These are phyloP conservation scores for Euphydryas editha DNA, from an alignment of 2,888 invertebrate species.

Conservation along the genomic window DNA sequence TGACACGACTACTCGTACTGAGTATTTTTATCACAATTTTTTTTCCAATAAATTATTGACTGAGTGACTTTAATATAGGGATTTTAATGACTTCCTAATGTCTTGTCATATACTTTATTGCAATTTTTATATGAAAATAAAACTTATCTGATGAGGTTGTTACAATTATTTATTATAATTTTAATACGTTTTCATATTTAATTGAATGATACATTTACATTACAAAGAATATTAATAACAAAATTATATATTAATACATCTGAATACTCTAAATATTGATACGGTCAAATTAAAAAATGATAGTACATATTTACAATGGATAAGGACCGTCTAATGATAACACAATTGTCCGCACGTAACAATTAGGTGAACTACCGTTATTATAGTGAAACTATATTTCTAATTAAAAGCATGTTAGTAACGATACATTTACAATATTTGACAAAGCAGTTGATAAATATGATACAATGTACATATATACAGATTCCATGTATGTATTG, in stretches of 20 bases:
- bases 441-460: not conserved
- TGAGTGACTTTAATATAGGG: not conserved
- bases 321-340: too few species aligned
- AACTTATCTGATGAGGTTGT: too few species aligned
- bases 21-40: constrained; percentile 1
- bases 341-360: too few species aligned
- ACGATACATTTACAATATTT: not conserved
- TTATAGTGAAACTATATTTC: not conserved
- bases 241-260: too few species aligned
- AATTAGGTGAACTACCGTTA: not conserved
- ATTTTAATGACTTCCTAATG: constrained; percentile 1
- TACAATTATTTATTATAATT: too few species aligned
- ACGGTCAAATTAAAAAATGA: too few species aligned
- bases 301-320: too few species aligned
- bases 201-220: too few species aligned
- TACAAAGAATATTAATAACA: too few species aligned
- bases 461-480: not conserved
- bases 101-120: not conserved
- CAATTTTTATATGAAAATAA: not conserved
- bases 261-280: too few species aligned
- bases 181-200: too few species aligned
- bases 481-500: constrained; percentile 1
- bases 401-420: not conserved
- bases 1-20: not conserved
- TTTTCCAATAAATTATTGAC: not conserved